Evolutionary conservation across 2,888 invertebrate genomes (phyloP), one percentile per base, ranked within the genome.

Genomic region (Thelaira solivaga): DNA sequence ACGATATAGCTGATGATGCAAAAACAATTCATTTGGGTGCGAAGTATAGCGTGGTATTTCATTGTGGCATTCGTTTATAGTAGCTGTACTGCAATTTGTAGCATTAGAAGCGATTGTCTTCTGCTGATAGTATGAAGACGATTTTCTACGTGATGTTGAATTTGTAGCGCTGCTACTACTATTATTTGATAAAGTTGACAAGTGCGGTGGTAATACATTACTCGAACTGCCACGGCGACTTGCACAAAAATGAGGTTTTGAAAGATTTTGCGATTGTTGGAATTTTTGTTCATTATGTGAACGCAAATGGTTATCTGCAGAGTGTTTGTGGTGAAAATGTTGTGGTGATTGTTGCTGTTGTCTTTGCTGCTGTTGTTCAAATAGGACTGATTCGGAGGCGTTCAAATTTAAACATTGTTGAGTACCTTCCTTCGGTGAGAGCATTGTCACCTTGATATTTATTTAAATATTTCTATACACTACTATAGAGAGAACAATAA

Each of bases 61-160:
- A 36, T 65, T 80, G 53, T 22, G 72, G 34, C 68, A 62, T 5
- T 68, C 65, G 10, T 43, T 68, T 8, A 68, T 34, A 6, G 26
- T 43, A 20, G 62, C 62, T 62, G 72, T 47, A 51, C 62, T 79
- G 43, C 75, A 67, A 49, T 57, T 74, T 1, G 55, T 47, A 4
- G 26, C 53, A 41, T 43, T 65, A 11, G 80, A 82, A 29, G 82
- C 81, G 26, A 76, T 79, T 13, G 84, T 62, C 43, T 87, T 86
- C 18, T 85, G 81, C 31, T 87, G 87, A 76, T 85, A 88, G 47
- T 82, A 85, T 0, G 85, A 29, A 13, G 84, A 84, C n/a, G 87
- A 85, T 57, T 87, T 88, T 7, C 86, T 82, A 2, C 87, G 84
- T n/a, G 69, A 3, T 13, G 76, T 69, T 13, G 64, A 59, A 41